Conservation (phyloP, 2,888 invertebrate species). For the Platycnemis pennipes region DNA sequence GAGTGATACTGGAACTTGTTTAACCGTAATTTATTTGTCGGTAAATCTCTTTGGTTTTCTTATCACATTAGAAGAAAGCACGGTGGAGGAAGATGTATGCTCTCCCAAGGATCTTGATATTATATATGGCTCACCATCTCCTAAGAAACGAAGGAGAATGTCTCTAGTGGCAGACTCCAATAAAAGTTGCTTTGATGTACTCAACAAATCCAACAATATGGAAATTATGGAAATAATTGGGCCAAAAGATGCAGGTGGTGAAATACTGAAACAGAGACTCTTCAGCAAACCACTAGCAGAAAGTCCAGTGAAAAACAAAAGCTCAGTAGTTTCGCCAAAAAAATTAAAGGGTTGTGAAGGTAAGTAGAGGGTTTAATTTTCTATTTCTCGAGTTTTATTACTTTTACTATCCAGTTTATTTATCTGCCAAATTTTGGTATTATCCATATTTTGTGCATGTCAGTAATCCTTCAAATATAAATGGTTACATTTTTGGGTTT, state of each 20-base stretch:
- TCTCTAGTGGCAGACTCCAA: background rate
- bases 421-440: background rate
- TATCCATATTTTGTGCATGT: background rate
- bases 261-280: background rate
- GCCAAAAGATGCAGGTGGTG: background rate
- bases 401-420: background rate
- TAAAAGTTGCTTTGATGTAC: background rate
- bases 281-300: background rate
- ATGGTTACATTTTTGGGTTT: too few relatives aligned
- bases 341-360: background rate
- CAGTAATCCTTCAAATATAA: background rate
- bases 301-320: background rate
- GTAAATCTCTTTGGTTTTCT: background rate
- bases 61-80: background rate
- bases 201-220: background rate
- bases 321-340: background rate
- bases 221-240: background rate
- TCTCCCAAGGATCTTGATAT: background rate
- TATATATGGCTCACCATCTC: slow-evolving; percentile 20
- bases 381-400: background rate
- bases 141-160: background rate
- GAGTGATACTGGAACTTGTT: too few relatives aligned
- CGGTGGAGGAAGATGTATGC: background rate
- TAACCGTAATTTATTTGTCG: too few relatives aligned
- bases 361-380: background rate